Base-by-base conservation (phyloP, 2,797 vertebrate genomes). In the Aphelocoma californica region DNA sequence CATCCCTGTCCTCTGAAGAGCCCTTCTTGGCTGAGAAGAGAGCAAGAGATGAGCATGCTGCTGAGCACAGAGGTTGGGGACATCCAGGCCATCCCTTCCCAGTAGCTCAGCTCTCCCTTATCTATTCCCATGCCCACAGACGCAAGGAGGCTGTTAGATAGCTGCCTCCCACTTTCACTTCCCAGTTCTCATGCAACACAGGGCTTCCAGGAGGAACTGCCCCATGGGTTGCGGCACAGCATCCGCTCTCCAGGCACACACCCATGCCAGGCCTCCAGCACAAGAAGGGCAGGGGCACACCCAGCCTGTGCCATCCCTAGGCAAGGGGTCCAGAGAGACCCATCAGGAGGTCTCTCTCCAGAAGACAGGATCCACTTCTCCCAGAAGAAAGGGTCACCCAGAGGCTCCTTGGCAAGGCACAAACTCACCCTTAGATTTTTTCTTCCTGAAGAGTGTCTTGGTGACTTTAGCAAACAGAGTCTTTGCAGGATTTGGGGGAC, bases 391-490 rank as follows among this genome's bases (percentile, higher is more conserved):
- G 21, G 14, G 18, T 61, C 23, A 64, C 32, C 12, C 28, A 72
- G 36, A 69, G 24, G 31, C 12, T 90, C 25, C 18, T 18, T 12
- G 9, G n/a, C 36, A 54, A 79, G 36, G 12, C 13, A 51, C 3
- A 10, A 51, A 89, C 98, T 98, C 96, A 99, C 99, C 98, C 97
- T 99, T 99, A 12, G 98, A 96, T 96, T 99, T 99, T 94, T 99
- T 99, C 97, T 99, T 99, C 95, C 99, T 97, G 93, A 99, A 99
- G 75, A 99, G 98, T 25, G 98, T 99, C 98, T 99, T 99, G 56
- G 99, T 99, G 97, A 99, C 98, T 98, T 99, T 99, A 90, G 98
- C 98, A 84, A 99, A 99, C 88, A 99, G 98, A 94, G 98, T 99
- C 97, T 98, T 99, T 74, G 99, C 99, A 81, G 99, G 98, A 77